Conservation (phyloP, 2,113 vertebrate species). For the Onychostoma macrolepis region DNA sequence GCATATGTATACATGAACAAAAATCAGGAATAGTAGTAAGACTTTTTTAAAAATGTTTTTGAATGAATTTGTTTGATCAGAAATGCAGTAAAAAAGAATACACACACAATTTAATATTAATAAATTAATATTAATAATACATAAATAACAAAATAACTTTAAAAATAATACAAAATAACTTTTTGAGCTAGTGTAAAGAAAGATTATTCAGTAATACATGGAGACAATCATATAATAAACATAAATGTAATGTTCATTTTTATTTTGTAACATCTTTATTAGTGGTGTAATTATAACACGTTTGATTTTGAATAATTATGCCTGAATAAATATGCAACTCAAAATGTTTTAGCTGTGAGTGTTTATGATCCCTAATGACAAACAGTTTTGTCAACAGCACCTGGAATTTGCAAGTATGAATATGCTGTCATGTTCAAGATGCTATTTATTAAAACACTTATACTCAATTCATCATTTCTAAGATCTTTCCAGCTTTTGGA, state of each 20-base stretch:
- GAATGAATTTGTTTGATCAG: no score
- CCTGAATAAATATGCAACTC: not conserved
- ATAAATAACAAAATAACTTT: no score
- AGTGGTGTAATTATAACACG: not conserved
- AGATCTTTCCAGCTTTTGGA: not conserved
- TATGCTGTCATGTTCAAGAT: not conserved
- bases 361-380: not conserved
- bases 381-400: not conserved
- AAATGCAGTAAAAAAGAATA: no score
- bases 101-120: no score
- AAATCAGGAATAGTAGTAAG: no score
- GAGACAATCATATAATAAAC: not conserved
- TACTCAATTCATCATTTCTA: not conserved
- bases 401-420: not conserved
- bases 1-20: no score
- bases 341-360: not conserved
- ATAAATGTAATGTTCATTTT: not conserved
- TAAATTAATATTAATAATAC: no score
- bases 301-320: not conserved
- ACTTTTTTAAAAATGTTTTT: no score
- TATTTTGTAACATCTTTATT: not conserved
- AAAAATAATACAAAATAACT: not conserved
- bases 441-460: not conserved
- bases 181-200: not conserved
- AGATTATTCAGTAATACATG: not conserved